Conservation (phyloP, 2,113 vertebrate genomes). For the Malurus melanocephalus region DNA sequence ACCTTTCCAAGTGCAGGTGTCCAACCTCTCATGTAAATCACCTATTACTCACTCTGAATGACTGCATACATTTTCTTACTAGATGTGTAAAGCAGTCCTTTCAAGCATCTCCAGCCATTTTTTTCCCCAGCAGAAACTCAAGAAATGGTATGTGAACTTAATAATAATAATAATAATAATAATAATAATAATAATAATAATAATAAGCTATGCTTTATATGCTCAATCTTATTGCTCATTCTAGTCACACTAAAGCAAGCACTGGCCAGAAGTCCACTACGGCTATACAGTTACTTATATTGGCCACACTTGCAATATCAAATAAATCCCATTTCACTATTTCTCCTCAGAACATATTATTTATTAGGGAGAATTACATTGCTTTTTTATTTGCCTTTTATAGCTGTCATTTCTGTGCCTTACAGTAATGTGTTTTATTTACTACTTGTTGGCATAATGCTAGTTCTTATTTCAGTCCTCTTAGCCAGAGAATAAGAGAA, state of each 20-base stretch:
- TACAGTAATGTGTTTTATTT: background rate
- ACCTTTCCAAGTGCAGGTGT: background rate
- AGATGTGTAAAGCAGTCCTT: background rate
- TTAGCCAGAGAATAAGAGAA: background rate
- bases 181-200: background rate
- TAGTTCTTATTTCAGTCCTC: background rate
- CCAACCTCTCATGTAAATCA: background rate
- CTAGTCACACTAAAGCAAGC: background rate
- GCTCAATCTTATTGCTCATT: background rate
- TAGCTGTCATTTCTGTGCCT: background rate
- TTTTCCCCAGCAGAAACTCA: background rate
- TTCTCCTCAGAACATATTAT: background rate
- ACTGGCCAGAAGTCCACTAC: background rate
- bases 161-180: background rate
- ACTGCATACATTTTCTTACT: background rate
- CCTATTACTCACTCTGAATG: background rate
- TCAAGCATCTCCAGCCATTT: background rate
- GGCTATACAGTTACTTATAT: background rate
- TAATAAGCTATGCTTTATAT: background rate
- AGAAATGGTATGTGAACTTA: background rate
- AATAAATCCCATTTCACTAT: background rate
- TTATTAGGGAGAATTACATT: background rate
- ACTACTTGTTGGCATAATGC: background rate
- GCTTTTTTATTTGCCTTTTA: background rate
- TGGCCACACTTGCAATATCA: background rate